A percentile compares a stretch with the other conserved stretches of the same genome.
Conservation (phyloP, 2,797 vertebrate genomes). For the Pseudomugil tenellus region DNA sequence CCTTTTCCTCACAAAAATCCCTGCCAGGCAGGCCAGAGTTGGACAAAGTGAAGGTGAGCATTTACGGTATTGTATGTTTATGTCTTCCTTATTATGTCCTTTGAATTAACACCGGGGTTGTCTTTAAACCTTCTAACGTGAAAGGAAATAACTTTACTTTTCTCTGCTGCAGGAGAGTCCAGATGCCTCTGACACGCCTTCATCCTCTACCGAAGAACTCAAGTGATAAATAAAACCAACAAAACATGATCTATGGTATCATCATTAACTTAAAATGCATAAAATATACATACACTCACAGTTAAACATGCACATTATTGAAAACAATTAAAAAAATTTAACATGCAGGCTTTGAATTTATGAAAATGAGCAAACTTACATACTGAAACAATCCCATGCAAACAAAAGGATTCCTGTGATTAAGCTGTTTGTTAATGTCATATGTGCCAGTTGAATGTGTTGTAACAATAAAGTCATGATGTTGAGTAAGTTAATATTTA, state of each 20-base stretch:
- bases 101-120: not conserved
- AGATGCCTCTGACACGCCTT: constrained; percentile 71
- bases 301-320: constrained; percentile 9
- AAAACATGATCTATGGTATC: constrained; percentile 12
- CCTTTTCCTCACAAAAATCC: constrained; percentile 87
- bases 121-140: not conserved
- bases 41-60: constrained; percentile 83
- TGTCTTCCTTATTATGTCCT: not conserved
- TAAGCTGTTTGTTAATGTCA: constrained; percentile 36
- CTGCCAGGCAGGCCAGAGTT: constrained; percentile 85
- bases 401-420: constrained; percentile 31
- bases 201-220: constrained; percentile 77
- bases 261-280: constrained; percentile 28
- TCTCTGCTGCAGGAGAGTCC: constrained; percentile 74
- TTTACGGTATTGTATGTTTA: not conserved
- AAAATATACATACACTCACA: constrained; percentile 41
- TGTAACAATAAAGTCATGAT: constrained; percentile 64
- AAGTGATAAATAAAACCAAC: constrained; percentile 63
- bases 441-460: constrained; percentile 55
- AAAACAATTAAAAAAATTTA: constrained; percentile 1
- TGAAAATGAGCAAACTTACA: not conserved
- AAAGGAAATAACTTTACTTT: not conserved
- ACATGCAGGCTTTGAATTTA: constrained; percentile 9
- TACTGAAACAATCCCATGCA: constrained; percentile 38
- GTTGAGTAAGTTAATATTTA: constrained; percentile 27